These are phyloP conservation scores for Thaumatotibia leucotreta DNA, from an alignment of 1,140 invertebrate species.

Conservation along the genomic window DNA sequence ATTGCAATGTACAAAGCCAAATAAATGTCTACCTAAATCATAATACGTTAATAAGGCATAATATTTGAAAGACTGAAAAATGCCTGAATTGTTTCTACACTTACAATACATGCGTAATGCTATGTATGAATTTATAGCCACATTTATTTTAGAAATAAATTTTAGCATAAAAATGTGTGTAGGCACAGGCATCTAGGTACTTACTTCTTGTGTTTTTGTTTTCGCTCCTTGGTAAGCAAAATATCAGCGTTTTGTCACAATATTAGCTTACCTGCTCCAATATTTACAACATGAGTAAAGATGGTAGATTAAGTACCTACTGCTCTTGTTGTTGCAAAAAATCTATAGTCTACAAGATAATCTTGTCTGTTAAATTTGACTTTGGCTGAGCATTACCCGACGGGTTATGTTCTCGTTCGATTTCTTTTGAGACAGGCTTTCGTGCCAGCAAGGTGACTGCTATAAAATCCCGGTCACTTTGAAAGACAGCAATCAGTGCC, in stretches of 20 bases:
- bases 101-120: too few species aligned
- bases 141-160: too few species aligned
- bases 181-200: too few species aligned
- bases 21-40: not conserved
- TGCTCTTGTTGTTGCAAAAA: not conserved
- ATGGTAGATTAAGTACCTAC: too few species aligned
- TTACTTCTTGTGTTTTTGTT: too few species aligned
- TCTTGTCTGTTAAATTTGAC: not conserved
- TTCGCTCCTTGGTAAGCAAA: too few species aligned
- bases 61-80: too few species aligned
- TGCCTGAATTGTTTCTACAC: too few species aligned
- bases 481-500: constrained; percentile 1
- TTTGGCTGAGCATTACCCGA: not conserved
- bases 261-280: too few species aligned
- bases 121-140: too few species aligned
- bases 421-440: not conserved
- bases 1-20: not conserved
- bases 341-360: not conserved
- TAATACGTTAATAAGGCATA: not conserved
- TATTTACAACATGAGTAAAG: not conserved
- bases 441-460: constrained; percentile 1
- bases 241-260: too few species aligned
- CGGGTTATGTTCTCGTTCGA: not conserved
- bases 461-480: not conserved
- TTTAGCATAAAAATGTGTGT: too few species aligned